phyloP scores from a whole-genome alignment of 2,797 vertebrate genomes.

The Peromyscus aztecus region DNA sequence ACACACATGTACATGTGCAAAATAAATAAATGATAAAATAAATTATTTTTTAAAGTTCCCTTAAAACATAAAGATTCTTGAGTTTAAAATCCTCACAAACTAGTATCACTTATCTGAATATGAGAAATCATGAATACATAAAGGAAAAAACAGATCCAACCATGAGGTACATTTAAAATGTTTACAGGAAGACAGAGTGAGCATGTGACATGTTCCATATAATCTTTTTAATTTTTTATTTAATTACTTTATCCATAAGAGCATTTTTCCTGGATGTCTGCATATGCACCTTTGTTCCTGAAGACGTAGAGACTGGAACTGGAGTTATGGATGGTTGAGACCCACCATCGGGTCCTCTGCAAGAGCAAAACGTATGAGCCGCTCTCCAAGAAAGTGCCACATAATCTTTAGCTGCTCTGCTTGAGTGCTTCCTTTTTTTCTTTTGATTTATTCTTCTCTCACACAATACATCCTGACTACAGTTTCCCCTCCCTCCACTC shows the following conservation, averaged over 20 bases:
- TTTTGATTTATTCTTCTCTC: no score
- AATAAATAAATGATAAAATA: neutral
- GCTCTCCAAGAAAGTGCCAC: neutral
- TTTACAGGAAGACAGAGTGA: neutral
- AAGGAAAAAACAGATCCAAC: neutral
- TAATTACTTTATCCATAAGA: neutral
- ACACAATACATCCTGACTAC: no score
- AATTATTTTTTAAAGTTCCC: neutral
- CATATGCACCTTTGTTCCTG: neutral
- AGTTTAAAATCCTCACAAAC: slow-evolving; percentile 34
- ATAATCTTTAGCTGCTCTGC: neutral
- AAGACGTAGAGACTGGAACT: neutral
- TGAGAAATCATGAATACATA: neutral
- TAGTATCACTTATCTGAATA: neutral
- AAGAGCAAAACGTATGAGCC: neutral
- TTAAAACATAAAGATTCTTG: neutral
- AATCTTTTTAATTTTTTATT: neutral
- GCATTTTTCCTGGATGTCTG: neutral
- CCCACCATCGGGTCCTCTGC: neutral
- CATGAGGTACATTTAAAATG: neutral
- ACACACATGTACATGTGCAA: neutral
- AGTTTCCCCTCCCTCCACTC: no score
- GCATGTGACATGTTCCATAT: neutral
- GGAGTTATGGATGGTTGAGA: neutral
- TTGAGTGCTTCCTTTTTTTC: neutral